These are phyloP conservation scores for Hecatera dysodea DNA, from an alignment of 2,888 invertebrate species.

Conservation along the genomic window DNA sequence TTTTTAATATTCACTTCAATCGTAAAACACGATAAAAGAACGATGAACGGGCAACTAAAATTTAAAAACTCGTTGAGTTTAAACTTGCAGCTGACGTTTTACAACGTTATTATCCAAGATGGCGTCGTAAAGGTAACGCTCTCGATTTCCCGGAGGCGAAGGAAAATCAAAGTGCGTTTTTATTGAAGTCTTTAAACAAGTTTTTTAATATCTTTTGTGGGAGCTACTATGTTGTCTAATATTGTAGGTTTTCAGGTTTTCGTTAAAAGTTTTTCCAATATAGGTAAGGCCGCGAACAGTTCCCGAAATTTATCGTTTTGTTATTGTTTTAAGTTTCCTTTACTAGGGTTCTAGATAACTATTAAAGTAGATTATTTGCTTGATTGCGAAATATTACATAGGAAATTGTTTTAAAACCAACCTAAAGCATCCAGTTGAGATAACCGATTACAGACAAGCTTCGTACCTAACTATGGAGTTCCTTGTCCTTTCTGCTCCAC, in stretches of 20 bases:
- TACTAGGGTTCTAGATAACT: neutral
- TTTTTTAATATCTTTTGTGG: constrained; percentile 51
- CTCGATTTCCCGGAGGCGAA: constrained; percentile 43
- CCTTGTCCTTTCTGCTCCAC: too few species aligned
- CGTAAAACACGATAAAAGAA: constrained; percentile 45
- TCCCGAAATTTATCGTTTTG: neutral
- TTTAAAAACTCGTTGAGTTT: constrained; percentile 59
- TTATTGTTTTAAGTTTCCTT: neutral
- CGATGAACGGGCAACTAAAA: constrained; percentile 46
- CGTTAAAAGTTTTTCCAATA: constrained; percentile 23
- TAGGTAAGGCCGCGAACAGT: neutral
- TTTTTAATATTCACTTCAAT: constrained; percentile 41
- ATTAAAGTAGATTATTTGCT: neutral
- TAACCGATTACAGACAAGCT: neutral
- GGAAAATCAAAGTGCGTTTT: constrained; percentile 47
- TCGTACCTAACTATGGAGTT: too few species aligned
- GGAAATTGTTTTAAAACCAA: neutral
- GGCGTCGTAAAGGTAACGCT: constrained; percentile 57
- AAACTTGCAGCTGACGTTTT: constrained; percentile 58
- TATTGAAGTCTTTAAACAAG: constrained; percentile 48
- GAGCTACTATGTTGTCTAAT: neutral
- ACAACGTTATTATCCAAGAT: constrained; percentile 54
- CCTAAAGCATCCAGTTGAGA: neutral
- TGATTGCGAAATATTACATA: neutral
- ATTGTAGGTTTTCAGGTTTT: constrained; percentile 15